Conservation (phyloP, 2,888 invertebrate species). For the Scotopteryx bipunctaria region DNA sequence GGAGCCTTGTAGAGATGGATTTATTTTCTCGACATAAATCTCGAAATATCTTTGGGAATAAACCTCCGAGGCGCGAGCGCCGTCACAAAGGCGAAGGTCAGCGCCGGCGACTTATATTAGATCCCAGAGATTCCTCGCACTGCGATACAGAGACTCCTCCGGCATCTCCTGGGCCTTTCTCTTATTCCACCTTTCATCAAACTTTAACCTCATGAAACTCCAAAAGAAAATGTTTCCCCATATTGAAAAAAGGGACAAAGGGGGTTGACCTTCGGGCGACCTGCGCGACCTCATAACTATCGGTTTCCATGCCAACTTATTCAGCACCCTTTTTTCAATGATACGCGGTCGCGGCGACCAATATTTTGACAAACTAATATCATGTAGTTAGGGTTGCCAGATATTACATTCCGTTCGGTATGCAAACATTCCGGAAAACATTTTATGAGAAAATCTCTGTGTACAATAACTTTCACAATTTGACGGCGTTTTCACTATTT, state of each 20-base stretch:
- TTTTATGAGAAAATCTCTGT: conserved; percentile 8
- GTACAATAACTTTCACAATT: not conserved
- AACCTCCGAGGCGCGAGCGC: too few species aligned
- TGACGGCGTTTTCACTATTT: not conserved
- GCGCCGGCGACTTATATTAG: conserved; percentile 4
- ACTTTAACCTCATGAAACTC: conserved; percentile 21
- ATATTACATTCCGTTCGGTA: conserved; percentile 29
- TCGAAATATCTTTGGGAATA: not conserved
- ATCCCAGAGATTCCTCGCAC: conserved; percentile 1
- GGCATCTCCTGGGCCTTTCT: not conserved
- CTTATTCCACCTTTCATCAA: conserved; percentile 14
- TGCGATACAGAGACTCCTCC: not conserved
- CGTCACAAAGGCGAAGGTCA: not conserved
- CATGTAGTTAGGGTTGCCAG: conserved; percentile 27
- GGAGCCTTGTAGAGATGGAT: not conserved
- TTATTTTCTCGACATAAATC: conserved; percentile 1
- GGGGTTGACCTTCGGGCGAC: conserved; percentile 24
- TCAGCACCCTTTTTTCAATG: conserved; percentile 35
- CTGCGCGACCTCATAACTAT: conserved; percentile 33
- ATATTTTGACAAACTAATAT: conserved; percentile 42
- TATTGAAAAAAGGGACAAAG: conserved; percentile 29
- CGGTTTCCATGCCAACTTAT: conserved; percentile 26
- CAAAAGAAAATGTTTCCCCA: conserved; percentile 15
- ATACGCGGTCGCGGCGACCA: conserved; percentile 12
- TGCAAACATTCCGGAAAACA: conserved; percentile 21